Conservation (phyloP, 2,797 vertebrate species). For the Molossus alvarezi region DNA sequence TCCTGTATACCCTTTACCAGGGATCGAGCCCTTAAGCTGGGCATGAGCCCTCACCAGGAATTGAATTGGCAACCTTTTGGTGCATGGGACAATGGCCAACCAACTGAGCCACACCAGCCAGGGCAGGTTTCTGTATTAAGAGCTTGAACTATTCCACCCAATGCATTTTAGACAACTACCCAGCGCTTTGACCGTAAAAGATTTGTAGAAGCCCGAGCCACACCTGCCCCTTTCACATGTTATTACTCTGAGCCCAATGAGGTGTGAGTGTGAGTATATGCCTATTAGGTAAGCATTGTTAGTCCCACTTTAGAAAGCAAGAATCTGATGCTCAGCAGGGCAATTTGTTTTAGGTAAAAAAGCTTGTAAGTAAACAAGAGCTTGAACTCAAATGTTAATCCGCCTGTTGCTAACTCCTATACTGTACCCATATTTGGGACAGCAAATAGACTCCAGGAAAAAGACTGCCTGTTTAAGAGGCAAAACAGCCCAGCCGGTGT, state of each 20-base stretch:
- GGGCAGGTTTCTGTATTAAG: not conserved
- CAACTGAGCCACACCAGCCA: too few species aligned
- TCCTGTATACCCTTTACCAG: too few species aligned
- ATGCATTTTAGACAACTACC: not conserved
- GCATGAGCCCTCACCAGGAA: too few species aligned
- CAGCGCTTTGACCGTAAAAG: not conserved
- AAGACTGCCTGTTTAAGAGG: not conserved
- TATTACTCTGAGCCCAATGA: not conserved
- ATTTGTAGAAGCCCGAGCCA: not conserved
- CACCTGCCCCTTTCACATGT: not conserved
- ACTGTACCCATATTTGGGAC: not conserved
- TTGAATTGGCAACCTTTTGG: too few species aligned
- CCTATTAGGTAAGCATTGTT: not conserved
- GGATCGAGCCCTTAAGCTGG: too few species aligned
- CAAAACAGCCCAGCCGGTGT: not conserved
- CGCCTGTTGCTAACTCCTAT: not conserved
- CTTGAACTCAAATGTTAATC: not conserved
- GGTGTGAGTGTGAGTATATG: not conserved
- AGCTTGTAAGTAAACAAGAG: not conserved
- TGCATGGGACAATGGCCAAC: too few species aligned
- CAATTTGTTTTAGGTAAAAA: not conserved
- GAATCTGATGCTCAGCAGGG: not conserved
- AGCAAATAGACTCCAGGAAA: not conserved
- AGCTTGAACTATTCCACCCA: not conserved
- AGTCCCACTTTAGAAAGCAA: not conserved